Evolutionary conservation across 2,797 vertebrate genomes (phyloP), one percentile per base, ranked within the genome.

Genomic region (Neomorphus geoffroyi): DNA sequence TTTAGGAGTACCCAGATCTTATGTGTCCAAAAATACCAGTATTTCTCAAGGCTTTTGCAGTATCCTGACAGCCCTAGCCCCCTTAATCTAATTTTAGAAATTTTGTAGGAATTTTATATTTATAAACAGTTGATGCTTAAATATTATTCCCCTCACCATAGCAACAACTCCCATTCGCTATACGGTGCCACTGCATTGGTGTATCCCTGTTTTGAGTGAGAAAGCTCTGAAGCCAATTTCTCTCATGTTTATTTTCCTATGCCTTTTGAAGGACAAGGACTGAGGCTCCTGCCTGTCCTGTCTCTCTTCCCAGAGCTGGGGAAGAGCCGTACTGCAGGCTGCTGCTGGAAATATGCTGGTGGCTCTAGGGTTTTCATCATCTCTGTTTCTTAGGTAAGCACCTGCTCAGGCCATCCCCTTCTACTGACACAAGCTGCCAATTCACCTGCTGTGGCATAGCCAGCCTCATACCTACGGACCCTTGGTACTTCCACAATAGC

Each of bases 61-160:
- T 90, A 82, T 61, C n/a, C 39, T 91, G 91, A 86, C 90, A 94
- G 65, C 33, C 80, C 30, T 85, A 86, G 74, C 86, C 88, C 81
- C 80, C 79, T 84, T 90, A 56, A 81, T 84, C 80, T 95, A 92
- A 96, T 93, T 94, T 95, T 92, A 86, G 94, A 64, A 92, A 95
- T 75, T 96, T 97, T 93, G 89, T 93, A 46, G 70, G 82, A 89
- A 81, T 81, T 88, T 92, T 81, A 73, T 94, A 67, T 96, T 90
- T 96, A 91, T 96, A 94, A 95, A 94, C 95, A 93, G 83, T 95
- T 94, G 73, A 69, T 78, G 14, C 83, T 96, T 96, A 95, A 96
- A 94, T 96, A 94, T 94, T 96, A 92, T 92, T 82, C 70, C 28
- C 60, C 79, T 94, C 92, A 93, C 95, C 93, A 80, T 88, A 94